phyloP scores from a whole-genome alignment of 2,113 vertebrate genomes.

The Colius striatus region DNA sequence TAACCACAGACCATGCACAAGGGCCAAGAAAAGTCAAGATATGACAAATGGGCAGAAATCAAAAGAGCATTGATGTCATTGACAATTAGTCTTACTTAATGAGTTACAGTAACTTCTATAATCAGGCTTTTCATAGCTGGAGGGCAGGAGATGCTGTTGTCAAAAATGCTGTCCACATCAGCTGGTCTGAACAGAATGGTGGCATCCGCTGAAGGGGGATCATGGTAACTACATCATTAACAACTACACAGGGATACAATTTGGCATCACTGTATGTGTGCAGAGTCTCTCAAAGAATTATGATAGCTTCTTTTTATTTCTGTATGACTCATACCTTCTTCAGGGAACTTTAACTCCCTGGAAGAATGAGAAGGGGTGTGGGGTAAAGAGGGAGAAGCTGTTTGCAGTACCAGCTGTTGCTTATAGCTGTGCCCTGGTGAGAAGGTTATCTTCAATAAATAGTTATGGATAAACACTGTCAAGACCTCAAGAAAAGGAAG shows the following conservation, averaged over 20 bases:
- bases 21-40: background rate
- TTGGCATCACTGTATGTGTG: background rate
- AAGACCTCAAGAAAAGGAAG: background rate
- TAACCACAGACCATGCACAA: background rate
- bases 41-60: background rate
- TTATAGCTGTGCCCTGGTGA: background rate
- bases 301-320: background rate
- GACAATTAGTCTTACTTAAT: background rate
- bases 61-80: background rate
- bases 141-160: background rate
- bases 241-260: background rate
- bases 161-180: background rate
- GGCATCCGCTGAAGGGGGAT: background rate
- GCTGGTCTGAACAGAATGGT: background rate
- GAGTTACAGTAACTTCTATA: background rate
- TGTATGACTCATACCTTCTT: background rate
- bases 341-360: background rate
- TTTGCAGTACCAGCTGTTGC: background rate
- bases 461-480: conserved; percentile 1
- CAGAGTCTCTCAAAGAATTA: background rate
- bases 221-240: background rate
- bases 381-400: background rate
- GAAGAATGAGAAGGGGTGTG: background rate
- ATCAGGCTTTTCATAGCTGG: background rate
- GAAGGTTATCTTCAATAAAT: conserved; percentile 50